phyloP scores from a whole-genome alignment of 2,113 vertebrate genomes.

The Oryzias celebensis region DNA sequence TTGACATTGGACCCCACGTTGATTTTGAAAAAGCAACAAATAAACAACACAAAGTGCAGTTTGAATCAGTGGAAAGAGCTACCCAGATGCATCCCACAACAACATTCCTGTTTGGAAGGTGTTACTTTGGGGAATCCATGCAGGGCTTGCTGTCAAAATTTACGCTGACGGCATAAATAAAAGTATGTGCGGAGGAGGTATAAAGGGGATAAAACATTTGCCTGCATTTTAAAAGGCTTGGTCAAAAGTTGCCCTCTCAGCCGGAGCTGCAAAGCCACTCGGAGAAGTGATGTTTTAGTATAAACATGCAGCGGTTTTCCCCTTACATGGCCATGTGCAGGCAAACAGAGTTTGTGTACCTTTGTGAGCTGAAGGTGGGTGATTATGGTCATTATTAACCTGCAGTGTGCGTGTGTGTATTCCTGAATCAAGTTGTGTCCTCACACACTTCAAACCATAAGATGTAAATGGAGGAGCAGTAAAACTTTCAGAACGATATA shows the following conservation, averaged over 20 bases:
- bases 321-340: slow-evolving; percentile 78
- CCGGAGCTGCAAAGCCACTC: slow-evolving; percentile 63
- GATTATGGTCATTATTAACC: slow-evolving; percentile 74
- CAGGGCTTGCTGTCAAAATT: neutral
- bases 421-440: slow-evolving; percentile 44
- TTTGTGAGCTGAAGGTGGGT: slow-evolving; percentile 57
- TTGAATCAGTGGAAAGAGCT: too few relatives aligned
- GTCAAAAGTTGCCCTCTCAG: slow-evolving; percentile 69
- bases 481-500: slow-evolving; percentile 11
- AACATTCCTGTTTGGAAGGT: slow-evolving; percentile 7
- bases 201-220: slow-evolving; percentile 31
- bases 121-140: neutral
- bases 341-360: slow-evolving; percentile 61
- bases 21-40: too few relatives aligned
- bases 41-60: too few relatives aligned
- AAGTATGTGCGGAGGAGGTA: slow-evolving; percentile 12
- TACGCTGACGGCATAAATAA: slow-evolving; percentile 17
- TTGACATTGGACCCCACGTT: too few relatives aligned
- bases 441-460: neutral
- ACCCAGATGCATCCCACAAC: too few relatives aligned
- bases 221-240: slow-evolving; percentile 54
- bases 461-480: slow-evolving; percentile 7
- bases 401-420: slow-evolving; percentile 25
- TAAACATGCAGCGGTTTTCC: slow-evolving; percentile 77
- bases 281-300: slow-evolving; percentile 74